Conservation (phyloP, 2,797 vertebrate genomes). For the Thripadectes ignobilis region DNA sequence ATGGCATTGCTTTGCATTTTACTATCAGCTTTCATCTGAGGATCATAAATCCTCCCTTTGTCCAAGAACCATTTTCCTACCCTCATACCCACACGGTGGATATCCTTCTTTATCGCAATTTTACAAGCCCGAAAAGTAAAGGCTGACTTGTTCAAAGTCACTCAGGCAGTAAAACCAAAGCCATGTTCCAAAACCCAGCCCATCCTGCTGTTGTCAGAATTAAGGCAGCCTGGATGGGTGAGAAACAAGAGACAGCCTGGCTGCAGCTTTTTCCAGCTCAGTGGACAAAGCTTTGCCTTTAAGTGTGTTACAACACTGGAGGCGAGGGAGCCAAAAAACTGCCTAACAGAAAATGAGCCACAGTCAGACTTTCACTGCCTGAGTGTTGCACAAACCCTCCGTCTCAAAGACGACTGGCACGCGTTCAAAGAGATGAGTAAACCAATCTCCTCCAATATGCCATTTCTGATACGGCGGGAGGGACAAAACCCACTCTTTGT, state of each 20-base stretch:
- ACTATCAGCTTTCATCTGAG: neutral
- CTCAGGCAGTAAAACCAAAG: slow-evolving; percentile 19
- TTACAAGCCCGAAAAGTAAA: neutral
- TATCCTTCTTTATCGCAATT: neutral
- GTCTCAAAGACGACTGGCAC: neutral
- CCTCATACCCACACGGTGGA: neutral
- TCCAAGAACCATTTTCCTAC: neutral
- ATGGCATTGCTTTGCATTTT: neutral
- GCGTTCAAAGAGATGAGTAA: neutral
- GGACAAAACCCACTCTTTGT: neutral
- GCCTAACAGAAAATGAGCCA: neutral
- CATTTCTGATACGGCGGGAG: neutral
- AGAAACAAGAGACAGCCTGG: slow-evolving; percentile 28
- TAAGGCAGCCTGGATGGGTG: neutral
- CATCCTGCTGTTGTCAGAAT: slow-evolving; percentile 15
- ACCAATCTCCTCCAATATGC: neutral
- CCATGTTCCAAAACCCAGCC: slow-evolving; percentile 21
- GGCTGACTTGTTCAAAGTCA: slow-evolving; percentile 16
- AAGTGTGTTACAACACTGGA: slow-evolving; percentile 1
- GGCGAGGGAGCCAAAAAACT: neutral
- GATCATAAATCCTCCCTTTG: neutral
- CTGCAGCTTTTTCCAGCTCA: slow-evolving; percentile 20
- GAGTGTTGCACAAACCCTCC: neutral
- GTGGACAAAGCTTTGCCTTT: slow-evolving; percentile 24
- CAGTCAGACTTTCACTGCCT: slow-evolving; percentile 40